Percentiles rank a stretch among this genome's conserved stretches.
Evolutionary conservation across 2,797 vertebrate species (phyloP).

Genomic region (Mionectes olivaceus): DNA sequence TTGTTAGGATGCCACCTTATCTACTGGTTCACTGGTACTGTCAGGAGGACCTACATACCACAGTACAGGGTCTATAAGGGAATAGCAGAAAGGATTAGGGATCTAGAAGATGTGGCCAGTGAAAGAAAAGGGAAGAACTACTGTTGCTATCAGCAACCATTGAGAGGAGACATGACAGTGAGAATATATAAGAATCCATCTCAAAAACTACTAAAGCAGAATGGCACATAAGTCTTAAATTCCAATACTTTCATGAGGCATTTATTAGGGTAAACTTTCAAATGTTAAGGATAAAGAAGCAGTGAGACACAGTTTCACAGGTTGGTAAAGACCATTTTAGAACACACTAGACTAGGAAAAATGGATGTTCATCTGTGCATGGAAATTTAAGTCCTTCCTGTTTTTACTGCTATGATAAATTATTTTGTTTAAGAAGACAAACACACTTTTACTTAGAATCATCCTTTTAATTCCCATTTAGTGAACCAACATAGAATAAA

Average conservation of each 20-base stretch:
- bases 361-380: not conserved
- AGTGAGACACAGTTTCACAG: not conserved
- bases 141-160: not conserved
- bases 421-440: not conserved
- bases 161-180: not conserved
- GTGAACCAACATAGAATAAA: not conserved
- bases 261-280: not conserved
- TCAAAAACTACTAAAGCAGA: not conserved
- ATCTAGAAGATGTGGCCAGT: fast-evolving
- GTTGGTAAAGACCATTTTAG: not conserved
- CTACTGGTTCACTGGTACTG: not conserved
- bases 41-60: not conserved
- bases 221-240: not conserved
- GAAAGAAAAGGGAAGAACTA: not conserved
- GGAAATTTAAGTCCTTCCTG: not conserved
- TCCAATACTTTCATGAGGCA: not conserved
- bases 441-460: not conserved
- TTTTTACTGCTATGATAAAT: not conserved
- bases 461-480: slow-evolving; percentile 13
- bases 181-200: not conserved
- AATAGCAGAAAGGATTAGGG: not conserved
- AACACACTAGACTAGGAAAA: not conserved
- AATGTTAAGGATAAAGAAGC: not conserved
- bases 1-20: not conserved
- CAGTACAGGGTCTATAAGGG: not conserved